Evolutionary conservation across 2,113 vertebrate species (phyloP).

Genomic region (Semnornis frantzii): DNA sequence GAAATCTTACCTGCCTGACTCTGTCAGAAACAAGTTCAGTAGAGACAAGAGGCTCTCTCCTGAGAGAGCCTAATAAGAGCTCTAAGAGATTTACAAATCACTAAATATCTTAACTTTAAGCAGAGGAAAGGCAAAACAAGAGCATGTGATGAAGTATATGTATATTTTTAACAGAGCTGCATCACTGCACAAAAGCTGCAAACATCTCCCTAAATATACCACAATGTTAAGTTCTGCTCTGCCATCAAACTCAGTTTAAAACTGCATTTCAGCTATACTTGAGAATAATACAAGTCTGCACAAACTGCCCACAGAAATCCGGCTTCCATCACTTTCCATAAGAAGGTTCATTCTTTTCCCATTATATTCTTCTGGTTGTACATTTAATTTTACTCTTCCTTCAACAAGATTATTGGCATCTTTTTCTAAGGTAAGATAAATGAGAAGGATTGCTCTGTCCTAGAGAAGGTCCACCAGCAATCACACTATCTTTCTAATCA

Average conservation of each 20-base stretch:
- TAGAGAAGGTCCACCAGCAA: conserved; percentile 20
- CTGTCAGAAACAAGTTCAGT: background rate
- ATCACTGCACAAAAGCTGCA: background rate
- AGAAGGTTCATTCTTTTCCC: background rate
- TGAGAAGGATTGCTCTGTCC: background rate
- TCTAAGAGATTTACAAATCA: background rate
- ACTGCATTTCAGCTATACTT: background rate
- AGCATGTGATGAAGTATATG: background rate
- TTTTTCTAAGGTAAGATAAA: conserved; percentile 26
- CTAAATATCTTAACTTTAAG: background rate
- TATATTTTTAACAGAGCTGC: background rate
- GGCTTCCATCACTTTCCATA: background rate
- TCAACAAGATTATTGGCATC: background rate
- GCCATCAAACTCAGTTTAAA: background rate
- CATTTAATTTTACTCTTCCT: background rate
- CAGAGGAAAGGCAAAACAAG: background rate
- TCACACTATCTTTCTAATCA: conserved; percentile 35
- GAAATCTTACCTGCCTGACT: background rate
- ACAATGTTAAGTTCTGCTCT: background rate
- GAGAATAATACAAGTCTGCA: background rate
- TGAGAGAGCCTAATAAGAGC: background rate
- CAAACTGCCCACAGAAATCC: background rate
- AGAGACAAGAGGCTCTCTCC: background rate
- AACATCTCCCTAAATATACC: background rate
- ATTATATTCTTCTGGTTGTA: background rate